Conservation (phyloP, 2,113 vertebrate genomes). For the Terrapene triunguis region DNA sequence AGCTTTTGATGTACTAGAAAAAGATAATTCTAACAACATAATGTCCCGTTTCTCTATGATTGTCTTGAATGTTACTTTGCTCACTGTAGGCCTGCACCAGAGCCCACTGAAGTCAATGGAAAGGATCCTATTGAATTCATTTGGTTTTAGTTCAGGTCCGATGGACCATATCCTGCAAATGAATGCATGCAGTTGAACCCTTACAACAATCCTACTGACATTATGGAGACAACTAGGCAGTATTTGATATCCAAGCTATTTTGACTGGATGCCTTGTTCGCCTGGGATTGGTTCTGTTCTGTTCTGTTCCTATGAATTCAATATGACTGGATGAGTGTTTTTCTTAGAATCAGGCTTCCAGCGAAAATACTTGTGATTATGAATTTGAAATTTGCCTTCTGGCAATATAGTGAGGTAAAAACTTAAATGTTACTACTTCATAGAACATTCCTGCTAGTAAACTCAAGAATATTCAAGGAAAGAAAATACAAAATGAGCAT, state of each 20-base stretch:
- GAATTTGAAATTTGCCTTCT: slow-evolving; percentile 3
- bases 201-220: neutral
- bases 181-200: slow-evolving; percentile 30
- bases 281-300: neutral
- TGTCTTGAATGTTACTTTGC: slow-evolving; percentile 10
- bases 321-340: neutral
- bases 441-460: neutral
- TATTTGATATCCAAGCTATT: slow-evolving; percentile 7
- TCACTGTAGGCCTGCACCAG: neutral
- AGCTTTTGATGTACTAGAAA: neutral
- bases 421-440: slow-evolving; percentile 13
- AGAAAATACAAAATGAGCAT: neutral
- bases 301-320: neutral
- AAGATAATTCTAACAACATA: neutral
- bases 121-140: neutral
- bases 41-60: neutral
- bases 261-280: neutral
- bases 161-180: neutral
- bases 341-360: neutral
- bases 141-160: slow-evolving; percentile 29
- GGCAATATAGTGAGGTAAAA: neutral
- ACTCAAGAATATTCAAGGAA: neutral
- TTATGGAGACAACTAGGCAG: neutral
- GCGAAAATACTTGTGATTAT: neutral
- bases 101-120: neutral